These are phyloP conservation scores for Pteronura brasiliensis DNA, from an alignment of 2,113 vertebrate genomes.

Conservation along the genomic window DNA sequence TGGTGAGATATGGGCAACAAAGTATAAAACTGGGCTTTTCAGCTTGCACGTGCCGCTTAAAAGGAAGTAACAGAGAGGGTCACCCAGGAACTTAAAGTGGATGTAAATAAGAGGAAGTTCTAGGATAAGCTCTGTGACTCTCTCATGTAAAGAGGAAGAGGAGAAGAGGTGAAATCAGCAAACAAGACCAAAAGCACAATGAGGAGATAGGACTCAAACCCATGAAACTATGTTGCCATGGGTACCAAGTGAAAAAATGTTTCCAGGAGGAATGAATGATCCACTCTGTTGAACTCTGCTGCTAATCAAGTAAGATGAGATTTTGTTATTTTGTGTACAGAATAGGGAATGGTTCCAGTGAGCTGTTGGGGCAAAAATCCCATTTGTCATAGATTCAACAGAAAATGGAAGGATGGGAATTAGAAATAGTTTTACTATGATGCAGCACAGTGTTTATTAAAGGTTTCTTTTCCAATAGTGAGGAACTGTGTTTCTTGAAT, in stretches of 20 bases:
- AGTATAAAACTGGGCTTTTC: not conserved
- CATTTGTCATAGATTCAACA: not conserved
- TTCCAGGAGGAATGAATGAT: not conserved
- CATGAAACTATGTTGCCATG: not conserved
- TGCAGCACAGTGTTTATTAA: not conserved
- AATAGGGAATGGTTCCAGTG: not conserved
- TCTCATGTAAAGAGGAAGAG: not conserved
- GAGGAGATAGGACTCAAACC: not conserved
- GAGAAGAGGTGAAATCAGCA: not conserved
- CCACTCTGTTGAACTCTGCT: not conserved
- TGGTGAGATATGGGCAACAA: not conserved
- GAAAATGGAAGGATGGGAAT: not conserved
- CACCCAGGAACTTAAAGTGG: not conserved
- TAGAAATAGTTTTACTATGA: not conserved
- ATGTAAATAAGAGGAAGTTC: not conserved
- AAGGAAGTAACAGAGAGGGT: not conserved
- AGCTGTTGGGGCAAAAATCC: not conserved
- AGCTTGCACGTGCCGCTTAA: not conserved
- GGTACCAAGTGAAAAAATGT: not conserved
- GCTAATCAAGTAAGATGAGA: not conserved
- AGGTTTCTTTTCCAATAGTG: not conserved
- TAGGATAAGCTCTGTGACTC: not conserved
- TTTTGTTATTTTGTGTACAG: not conserved
- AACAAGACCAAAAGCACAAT: not conserved
- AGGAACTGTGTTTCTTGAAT: not conserved